A percentile compares a stretch with the other conserved stretches of the same genome.
Conservation (phyloP, 2,797 vertebrate genomes). For the Cryptoblepharus egeriae region DNA sequence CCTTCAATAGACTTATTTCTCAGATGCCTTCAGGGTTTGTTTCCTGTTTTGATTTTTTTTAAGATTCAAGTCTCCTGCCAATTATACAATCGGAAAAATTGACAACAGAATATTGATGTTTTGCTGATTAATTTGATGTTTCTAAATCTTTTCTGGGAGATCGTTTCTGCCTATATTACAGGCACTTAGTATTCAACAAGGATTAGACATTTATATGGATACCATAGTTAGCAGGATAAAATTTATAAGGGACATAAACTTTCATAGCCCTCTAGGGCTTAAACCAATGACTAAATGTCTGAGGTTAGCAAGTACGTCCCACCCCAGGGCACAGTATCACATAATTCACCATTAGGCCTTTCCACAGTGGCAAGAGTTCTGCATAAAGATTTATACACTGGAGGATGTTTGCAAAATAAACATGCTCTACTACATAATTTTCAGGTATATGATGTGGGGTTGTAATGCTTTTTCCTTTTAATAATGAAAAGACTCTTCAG, state of each 20-base stretch:
- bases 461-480: background rate
- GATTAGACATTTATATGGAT: background rate
- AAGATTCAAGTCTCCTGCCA: background rate
- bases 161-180: background rate
- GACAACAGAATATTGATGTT: conserved; percentile 12
- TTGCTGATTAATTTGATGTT: conserved; percentile 19
- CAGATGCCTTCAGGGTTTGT: background rate
- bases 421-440: background rate
- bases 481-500: background rate
- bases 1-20: background rate
- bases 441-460: background rate
- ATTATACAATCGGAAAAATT: background rate
- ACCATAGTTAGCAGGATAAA: background rate
- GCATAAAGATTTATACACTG: background rate
- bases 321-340: conserved; percentile 25
- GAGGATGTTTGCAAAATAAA: background rate
- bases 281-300: conserved; percentile 58
- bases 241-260: conserved; percentile 55
- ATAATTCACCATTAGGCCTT: conserved; percentile 26
- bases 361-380: background rate
- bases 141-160: background rate
- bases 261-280: conserved; percentile 47
- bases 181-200: rapidly evolving
- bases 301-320: conserved; percentile 53
- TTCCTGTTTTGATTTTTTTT: background rate